Conservation (phyloP, 2,888 invertebrate species). For the Hymenopus coronatus region DNA sequence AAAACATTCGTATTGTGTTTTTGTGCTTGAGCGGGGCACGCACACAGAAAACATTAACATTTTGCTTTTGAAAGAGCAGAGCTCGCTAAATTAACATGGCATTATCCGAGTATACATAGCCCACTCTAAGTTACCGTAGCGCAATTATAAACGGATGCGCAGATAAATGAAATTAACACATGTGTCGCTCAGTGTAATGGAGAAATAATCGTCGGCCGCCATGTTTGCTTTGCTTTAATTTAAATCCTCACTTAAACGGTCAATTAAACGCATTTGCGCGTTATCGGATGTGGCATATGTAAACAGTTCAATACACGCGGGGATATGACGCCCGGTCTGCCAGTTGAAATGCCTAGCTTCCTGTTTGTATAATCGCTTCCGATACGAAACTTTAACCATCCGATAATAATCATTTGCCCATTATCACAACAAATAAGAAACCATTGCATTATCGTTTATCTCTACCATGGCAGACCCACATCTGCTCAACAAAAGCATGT, state of each 20-base stretch:
- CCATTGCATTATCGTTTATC: too few relatives aligned
- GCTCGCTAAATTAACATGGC: background rate
- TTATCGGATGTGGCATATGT: background rate
- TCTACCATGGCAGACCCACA: too few relatives aligned
- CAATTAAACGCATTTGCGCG: constrained; percentile 9
- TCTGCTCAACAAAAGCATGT: too few relatives aligned
- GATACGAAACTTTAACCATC: background rate
- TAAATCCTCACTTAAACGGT: constrained; percentile 10
- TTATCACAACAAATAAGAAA: too few relatives aligned
- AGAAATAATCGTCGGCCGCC: background rate
- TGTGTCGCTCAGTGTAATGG: background rate
- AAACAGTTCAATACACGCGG: background rate
- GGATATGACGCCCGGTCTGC: background rate
- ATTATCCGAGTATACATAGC: background rate
- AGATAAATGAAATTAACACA: constrained; percentile 13
- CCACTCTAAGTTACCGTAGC: background rate
- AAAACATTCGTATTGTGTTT: background rate
- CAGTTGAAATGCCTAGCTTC: background rate
- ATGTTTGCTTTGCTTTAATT: constrained; percentile 16
- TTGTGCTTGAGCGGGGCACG: background rate
- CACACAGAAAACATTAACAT: background rate
- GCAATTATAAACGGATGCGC: constrained; percentile 5
- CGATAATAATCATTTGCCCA: too few relatives aligned
- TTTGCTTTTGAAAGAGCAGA: background rate
- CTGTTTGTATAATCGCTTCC: background rate